Base-by-base conservation (phyloP, 1,140 invertebrate species). In the Plectus sambesii region DNA sequence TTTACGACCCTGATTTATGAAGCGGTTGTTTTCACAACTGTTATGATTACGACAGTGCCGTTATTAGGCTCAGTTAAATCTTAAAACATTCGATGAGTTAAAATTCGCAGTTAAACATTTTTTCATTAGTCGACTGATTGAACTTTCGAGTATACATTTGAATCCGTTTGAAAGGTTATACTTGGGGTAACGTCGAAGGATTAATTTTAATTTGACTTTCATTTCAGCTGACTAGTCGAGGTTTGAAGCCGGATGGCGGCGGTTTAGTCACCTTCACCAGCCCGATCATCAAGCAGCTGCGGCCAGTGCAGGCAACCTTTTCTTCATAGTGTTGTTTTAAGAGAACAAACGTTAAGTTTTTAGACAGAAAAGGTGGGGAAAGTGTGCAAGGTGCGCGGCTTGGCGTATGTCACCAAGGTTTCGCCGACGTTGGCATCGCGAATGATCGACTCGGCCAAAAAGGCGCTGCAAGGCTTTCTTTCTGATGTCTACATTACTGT, bases 401-500 rank as follows among this genome's bases (percentile, higher is more conserved):
- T 83, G 12, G 82, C 85, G 27, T 76, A 74, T 70, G 69, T 92
- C 82, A 73, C 86, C 12, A 77, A 87, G 22, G 84, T 94, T 0
- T 90, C 90, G 12, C 89, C 90, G 27, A 81, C 82, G 1, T 81
- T 90, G 61, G 80, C 83, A 2, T 93, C 88, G 73, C 76, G 92
- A 63, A 82, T 96, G 53, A 82, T 97, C 12, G 88, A 94, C 62
- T 74, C 84, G 12, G 82, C 90, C 3, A 93, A 97, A 74, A 82
- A 84, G 42, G 78, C 85, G 5, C 78, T 97, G 60, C 75, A 90
- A 1, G 83, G 90, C 38, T 96, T 86, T 69, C 65, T 98, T 25
- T 84, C 89, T 6, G 92, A 99, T 74, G 81, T 98, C 45, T 97
- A 90, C 65, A 87, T 97, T 54, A 82, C 84, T 62, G 84, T 85